phyloP scores from a whole-genome alignment of 2,888 invertebrate species.

The Drosophila subsilvestris region DNA sequence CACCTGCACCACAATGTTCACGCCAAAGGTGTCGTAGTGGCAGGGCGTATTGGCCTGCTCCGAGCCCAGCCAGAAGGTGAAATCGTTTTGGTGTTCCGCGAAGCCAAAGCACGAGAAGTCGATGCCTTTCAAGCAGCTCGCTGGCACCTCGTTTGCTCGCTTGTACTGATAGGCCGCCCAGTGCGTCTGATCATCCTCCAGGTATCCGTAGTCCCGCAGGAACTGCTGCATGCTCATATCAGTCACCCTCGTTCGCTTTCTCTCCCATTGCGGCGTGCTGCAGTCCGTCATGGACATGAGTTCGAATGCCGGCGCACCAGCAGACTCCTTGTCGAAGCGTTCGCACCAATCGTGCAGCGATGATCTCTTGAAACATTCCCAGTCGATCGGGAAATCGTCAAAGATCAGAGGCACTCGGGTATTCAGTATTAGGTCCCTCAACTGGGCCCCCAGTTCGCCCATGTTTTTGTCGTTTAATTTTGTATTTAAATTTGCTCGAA shows the following conservation, averaged over 20 bases:
- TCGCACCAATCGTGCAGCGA: slow-evolving; percentile 78
- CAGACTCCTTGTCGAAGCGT: slow-evolving; percentile 55
- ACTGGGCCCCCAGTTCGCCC: too few species aligned
- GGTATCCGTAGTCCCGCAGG: slow-evolving; percentile 79
- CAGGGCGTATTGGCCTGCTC: slow-evolving; percentile 95
- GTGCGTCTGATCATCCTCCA: slow-evolving; percentile 30
- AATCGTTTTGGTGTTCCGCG: slow-evolving; percentile 88
- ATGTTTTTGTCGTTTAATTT: too few species aligned
- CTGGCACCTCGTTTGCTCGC: slow-evolving; percentile 70
- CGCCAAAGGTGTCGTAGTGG: slow-evolving; percentile 97
- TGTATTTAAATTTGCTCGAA: too few species aligned
- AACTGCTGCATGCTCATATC: slow-evolving; percentile 88
- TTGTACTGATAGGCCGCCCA: slow-evolving; percentile 80
- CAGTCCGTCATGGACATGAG: slow-evolving; percentile 77
- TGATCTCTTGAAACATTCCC: slow-evolving; percentile 78
- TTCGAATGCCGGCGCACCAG: slow-evolving; percentile 64
- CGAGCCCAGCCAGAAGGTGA: slow-evolving; percentile 95
- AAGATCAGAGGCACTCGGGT: slow-evolving; percentile 78
- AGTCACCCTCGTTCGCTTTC: slow-evolving; percentile 86
- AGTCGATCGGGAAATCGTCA: slow-evolving; percentile 68
- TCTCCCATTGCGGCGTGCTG: slow-evolving; percentile 91
- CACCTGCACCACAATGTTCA: slow-evolving; percentile 95
- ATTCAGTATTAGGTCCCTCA: slow-evolving; percentile 81
- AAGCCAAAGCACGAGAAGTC: slow-evolving; percentile 90
- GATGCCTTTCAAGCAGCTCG: slow-evolving; percentile 83